Evolutionary conservation across 2,888 invertebrate genomes (phyloP).

Genomic region (Ypsolopha scabrella): DNA sequence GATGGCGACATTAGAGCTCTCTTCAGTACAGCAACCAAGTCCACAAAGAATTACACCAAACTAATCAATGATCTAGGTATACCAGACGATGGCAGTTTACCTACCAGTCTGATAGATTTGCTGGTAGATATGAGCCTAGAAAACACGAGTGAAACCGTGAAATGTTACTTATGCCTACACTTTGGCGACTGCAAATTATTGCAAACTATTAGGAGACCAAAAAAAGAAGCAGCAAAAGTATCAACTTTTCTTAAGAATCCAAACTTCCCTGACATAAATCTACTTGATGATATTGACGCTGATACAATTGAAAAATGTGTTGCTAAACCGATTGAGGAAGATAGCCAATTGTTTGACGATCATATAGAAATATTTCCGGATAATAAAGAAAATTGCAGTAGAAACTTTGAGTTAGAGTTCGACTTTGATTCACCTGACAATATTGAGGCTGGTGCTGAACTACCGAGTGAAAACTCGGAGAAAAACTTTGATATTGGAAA

Average conservation of each 20-base stretch:
- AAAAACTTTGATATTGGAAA: slow-evolving; percentile 54
- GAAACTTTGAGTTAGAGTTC: slow-evolving; percentile 29
- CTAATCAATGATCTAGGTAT: slow-evolving; percentile 47
- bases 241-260: slow-evolving; percentile 24
- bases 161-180: slow-evolving; percentile 54
- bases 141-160: slow-evolving; percentile 25
- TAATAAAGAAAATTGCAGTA: slow-evolving; percentile 6
- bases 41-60: slow-evolving; percentile 58
- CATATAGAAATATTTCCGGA: neutral
- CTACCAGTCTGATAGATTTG: slow-evolving; percentile 44
- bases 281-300: slow-evolving; percentile 39
- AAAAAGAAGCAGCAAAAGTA: slow-evolving; percentile 10
- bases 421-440: slow-evolving; percentile 13
- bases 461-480: slow-evolving; percentile 14
- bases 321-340: slow-evolving; percentile 14
- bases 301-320: slow-evolving; percentile 27
- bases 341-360: slow-evolving; percentile 5
- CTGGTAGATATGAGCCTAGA: slow-evolving; percentile 58
- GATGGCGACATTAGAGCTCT: slow-evolving; percentile 69
- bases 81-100: slow-evolving; percentile 37
- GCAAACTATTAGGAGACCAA: slow-evolving; percentile 14
- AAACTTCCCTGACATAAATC: slow-evolving; percentile 36
- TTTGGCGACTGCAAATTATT: slow-evolving; percentile 49
- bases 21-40: slow-evolving; percentile 57
- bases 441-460: neutral